Base-by-base conservation (phyloP, 2,888 invertebrate genomes). In the Silvanus unidentatus region DNA sequence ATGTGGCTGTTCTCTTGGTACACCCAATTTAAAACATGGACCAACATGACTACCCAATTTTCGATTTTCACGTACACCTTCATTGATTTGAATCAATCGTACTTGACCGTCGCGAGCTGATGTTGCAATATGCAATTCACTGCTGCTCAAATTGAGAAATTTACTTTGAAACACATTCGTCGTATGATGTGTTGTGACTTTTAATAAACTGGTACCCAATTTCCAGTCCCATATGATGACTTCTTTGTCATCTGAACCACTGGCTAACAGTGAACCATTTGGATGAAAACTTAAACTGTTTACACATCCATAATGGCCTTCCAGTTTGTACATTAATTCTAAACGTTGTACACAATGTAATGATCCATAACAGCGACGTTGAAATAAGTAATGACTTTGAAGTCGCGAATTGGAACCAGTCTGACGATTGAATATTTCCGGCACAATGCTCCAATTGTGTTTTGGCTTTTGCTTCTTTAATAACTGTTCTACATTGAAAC, bases 221-320 rank as follows among this genome's bases (percentile, higher is more conserved):
- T 88, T 81, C 95, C 95, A 96, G 66, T 96, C 87, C 96, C 96
- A 96, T 8, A 97, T 73, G 9, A 88, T 79, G 4, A 95, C 82
- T 49, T 80, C 79, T 40, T 85, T 80, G 74, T 97, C 96, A 73
- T 97, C 96, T 0, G 95, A 93, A 1, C 93, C 94, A 54, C 91
- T 91, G 2, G 88, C 91, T 48, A 96, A 71, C 36, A 88, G 74
- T 35, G 82, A 79, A 2, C 84, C 84, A 70, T 73, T 80, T 75
- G 81, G 80, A 67, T 94, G 94, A 70, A 96, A 96, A 73, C 91
- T 86, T 44, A 96, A 78, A 48, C 89, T 85, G 74, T 96, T 96
- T 2, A 96, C 95, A 75, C 95, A 95, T 49, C 94, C 94, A 58
- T 75, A 77, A 69, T 96, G 96, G 53, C 82, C 81, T 49, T 84